Base-by-base conservation (phyloP, 2,113 vertebrate species). In the Catharus fuscescens region DNA sequence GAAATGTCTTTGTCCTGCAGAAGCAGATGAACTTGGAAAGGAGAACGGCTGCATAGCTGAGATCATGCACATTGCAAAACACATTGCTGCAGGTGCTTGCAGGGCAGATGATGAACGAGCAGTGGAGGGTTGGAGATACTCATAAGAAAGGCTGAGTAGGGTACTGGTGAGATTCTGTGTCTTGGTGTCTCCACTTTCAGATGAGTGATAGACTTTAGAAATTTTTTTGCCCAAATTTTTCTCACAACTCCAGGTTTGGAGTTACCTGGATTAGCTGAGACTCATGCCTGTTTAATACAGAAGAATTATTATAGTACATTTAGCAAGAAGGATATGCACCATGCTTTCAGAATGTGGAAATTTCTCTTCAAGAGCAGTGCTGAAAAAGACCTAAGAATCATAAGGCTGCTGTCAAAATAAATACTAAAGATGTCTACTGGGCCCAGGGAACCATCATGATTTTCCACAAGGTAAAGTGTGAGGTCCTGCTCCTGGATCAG, bases 1-100 rank as follows among this genome's bases (percentile, higher is more conserved):
- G 57, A 56, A 56, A 14, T 21, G 10, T 12, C n/a, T 67, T 64
- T 2, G 1, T 72, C 10, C 50, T 88, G 38, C 26, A 74, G 71
- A 64, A 91, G 50, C 13, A 78, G 52, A 29, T 83, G 47, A 34
- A 34, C 7, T 61, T 79, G 31, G n/a, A 52, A 65, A 38, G 25
- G 38, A 48, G 36, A 92, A 12, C 6, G 56, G 44, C 52, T 53
- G 11, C 1, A 0, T 57, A 48, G 10, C 54, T 76, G 34, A 81
- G 48, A n/a, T 47, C 5, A 1, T 18, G 13, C 28, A 1, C 0
- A 0, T 26, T 65, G 31, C 26, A 61, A 38, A 70, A 19, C 14
- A 5, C 9, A 28, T 8, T 76, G 70, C 31, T 76, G 70, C 31
- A n/a, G 8, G 17, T 50, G 18, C 28, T 57, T 9, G 1, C 7